Evolutionary conservation across 2,797 vertebrate species (phyloP).

Genomic region (Rousettus madagascariensis): DNA sequence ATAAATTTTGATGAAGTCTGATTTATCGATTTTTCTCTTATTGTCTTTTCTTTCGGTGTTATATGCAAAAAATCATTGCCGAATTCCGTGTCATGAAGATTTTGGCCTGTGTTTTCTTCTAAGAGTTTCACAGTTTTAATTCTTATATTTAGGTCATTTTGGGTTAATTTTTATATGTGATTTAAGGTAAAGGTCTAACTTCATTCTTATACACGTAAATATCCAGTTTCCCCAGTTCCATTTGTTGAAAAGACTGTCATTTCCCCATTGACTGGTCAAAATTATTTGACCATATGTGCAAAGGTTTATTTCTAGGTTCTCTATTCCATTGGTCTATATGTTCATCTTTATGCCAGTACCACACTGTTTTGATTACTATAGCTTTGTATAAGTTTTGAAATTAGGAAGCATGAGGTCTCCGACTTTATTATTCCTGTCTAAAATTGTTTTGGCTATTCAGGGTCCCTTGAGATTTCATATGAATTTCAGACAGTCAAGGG

Average conservation of each 20-base stretch:
- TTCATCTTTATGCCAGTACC: background rate
- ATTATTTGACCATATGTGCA: background rate
- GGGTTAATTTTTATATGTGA: background rate
- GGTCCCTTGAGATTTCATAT: background rate
- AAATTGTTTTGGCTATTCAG: background rate
- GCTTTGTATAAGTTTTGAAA: constrained; percentile 6
- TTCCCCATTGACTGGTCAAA: background rate
- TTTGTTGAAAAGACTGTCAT: background rate
- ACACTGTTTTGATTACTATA: background rate
- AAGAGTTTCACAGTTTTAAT: background rate
- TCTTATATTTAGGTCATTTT: background rate
- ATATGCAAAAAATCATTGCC: background rate
- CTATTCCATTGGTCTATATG: background rate
- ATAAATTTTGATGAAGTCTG: background rate
- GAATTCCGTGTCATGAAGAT: background rate
- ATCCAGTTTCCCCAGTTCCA: background rate
- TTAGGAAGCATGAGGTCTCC: background rate
- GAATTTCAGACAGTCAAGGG: background rate
- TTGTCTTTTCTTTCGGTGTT: background rate
- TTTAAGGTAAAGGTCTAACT: background rate
- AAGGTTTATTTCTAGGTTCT: background rate
- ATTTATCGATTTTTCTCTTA: background rate
- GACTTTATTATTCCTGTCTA: background rate
- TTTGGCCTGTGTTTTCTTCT: background rate
- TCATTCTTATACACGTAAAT: background rate